A percentile compares a stretch with the other conserved stretches of the same genome.
These are phyloP conservation scores for Sebastes melanostomus DNA, from an alignment of 2,797 vertebrate species.

Conservation along the genomic window DNA sequence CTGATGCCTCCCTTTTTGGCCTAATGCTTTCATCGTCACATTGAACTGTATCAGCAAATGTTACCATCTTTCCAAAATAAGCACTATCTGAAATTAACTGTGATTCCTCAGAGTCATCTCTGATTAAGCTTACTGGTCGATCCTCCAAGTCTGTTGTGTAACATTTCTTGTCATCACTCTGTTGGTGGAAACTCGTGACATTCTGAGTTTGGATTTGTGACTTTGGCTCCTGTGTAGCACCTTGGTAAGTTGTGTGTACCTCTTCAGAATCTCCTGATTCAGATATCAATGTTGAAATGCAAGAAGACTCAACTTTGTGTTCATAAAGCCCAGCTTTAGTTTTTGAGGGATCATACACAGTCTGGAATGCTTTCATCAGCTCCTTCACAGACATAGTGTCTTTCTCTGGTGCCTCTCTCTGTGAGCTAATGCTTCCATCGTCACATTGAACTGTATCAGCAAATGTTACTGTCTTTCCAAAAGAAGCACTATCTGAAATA, in stretches of 20 bases:
- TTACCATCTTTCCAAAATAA: conserved; percentile 25
- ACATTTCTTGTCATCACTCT: background rate
- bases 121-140: background rate
- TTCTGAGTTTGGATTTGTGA: conserved; percentile 13
- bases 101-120: conserved; percentile 34
- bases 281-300: conserved; percentile 26
- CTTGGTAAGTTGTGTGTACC: background rate
- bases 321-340: conserved; percentile 86
- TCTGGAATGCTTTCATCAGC: conserved; percentile 92
- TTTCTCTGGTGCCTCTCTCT: conserved; percentile 44
- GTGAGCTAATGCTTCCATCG: background rate
- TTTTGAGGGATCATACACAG: conserved; percentile 88
- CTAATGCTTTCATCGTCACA: background rate
- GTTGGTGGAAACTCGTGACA: background rate
- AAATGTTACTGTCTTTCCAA: conserved; percentile 53
- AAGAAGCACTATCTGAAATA: conserved; percentile 20
- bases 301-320: conserved; percentile 72
- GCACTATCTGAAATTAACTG: conserved; percentile 10
- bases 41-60: conserved; percentile 1
- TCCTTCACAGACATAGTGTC: conserved; percentile 91
- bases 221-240: background rate
- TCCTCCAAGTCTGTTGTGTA: conserved; percentile 11
- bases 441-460: conserved; percentile 19
- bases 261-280: conserved; percentile 41
- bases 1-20: background rate